These are phyloP conservation scores for Gymnocephalus cernua DNA, from an alignment of 2,113 vertebrate species.

Conservation along the genomic window DNA sequence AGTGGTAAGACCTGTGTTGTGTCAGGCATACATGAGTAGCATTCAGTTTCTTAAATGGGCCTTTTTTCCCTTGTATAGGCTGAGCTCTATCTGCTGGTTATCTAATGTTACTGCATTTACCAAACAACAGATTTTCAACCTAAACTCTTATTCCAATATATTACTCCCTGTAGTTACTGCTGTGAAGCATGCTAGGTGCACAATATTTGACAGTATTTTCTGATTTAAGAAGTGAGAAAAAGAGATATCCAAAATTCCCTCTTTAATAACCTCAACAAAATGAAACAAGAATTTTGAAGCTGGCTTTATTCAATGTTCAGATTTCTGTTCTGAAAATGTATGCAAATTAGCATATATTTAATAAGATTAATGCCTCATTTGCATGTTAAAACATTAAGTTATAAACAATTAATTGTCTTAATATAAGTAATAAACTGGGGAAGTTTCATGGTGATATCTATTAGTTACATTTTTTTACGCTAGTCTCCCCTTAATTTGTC, in stretches of 20 bases:
- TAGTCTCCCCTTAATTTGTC: background rate
- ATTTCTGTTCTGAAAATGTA: background rate
- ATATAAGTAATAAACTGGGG: no score
- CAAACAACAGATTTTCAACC: background rate
- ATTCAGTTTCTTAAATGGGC: background rate
- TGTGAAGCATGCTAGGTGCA: background rate
- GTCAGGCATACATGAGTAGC: background rate
- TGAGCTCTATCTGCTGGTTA: constrained; percentile 48
- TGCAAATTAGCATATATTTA: background rate
- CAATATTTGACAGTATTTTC: background rate
- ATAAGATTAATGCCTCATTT: background rate
- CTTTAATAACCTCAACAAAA: background rate
- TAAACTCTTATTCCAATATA: background rate
- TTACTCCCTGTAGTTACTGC: background rate
- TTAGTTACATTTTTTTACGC: no score
- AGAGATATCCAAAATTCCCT: background rate
- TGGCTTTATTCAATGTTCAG: background rate
- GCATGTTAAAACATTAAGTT: background rate
- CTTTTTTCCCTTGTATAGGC: background rate
- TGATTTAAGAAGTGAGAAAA: background rate
- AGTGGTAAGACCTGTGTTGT: background rate
- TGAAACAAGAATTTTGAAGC: background rate
- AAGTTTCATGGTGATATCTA: no score
- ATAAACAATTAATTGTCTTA: no score
- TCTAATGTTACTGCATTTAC: background rate